phyloP scores from a whole-genome alignment of 1,140 invertebrate species.

The Brachionus sp. region DNA sequence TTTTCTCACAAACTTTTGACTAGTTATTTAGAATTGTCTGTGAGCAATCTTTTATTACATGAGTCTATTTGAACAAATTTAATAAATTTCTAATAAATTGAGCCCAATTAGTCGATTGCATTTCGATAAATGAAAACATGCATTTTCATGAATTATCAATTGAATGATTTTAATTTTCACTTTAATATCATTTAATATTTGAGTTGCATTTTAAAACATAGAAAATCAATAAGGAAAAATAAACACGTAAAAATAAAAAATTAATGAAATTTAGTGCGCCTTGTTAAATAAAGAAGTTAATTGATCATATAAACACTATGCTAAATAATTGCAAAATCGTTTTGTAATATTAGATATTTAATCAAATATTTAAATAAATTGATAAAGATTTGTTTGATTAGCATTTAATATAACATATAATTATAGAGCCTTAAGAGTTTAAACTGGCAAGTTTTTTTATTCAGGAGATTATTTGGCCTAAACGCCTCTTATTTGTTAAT shows the following conservation, averaged over 20 bases:
- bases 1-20: too few species aligned
- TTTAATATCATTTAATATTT: not conserved
- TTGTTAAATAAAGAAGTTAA: not conserved
- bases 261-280: not conserved
- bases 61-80: not conserved
- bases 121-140: not conserved
- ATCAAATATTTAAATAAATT: conserved; percentile 1
- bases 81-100: not conserved
- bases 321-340: not conserved
- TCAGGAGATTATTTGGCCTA: not conserved
- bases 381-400: conserved; percentile 10
- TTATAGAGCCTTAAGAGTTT: not conserved
- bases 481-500: not conserved
- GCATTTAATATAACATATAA: not conserved
- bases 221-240: not conserved
- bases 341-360: not conserved
- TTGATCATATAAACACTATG: not conserved
- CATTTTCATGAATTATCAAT: not conserved
- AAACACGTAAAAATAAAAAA: not conserved
- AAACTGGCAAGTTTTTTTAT: not conserved
- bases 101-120: not conserved
- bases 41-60: not conserved
- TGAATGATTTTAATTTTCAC: not conserved
- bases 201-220: not conserved
- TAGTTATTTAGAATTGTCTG: not conserved